Base-by-base conservation (phyloP, 2,888 invertebrate species). In the Cristatella mucedo region DNA sequence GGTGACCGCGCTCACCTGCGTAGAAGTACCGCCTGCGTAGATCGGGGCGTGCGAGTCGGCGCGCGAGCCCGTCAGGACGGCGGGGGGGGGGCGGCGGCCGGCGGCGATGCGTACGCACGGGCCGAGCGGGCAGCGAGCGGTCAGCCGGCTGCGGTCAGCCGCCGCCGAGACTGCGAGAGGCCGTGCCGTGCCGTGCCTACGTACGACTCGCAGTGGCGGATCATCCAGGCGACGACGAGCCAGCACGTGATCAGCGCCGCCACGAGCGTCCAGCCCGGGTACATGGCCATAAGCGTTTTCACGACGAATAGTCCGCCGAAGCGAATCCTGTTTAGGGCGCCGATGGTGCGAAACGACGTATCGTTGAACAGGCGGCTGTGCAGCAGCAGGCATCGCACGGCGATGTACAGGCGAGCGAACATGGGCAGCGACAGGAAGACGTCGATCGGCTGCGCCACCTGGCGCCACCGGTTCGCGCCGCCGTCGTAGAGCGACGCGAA, bases 351-450 rank as follows among this genome's bases (percentile, higher is more conserved):
- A 49, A 93, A 95, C 2, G 93, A 93, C 58, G 97, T 95, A 71
- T 97, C 97, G 50, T 95, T 97, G 74, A 99, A 99, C 58, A 99
- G 76, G 75, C 95, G 91, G 71, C 89, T 91, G 74, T 97, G 97
- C 57, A 99, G 76, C 66, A 97, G 75, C 95, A 97, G 95, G 59
- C 95, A 95, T 61, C 97, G 80, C 73, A 93, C 93, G 71, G 99
- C 91, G 70, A 97, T 78, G 74, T 97, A 97, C 61, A 97, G 80
- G 65, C 97, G 78, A 70, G 95, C 80, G 76, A 97, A 97, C 97
- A 99, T 97, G 61, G 93, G 93, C 70, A 99, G 74, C 57, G 95
- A 93, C 57, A 97, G 76, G 54, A 91, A 81, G 59, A 95, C 87
- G 69, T 97, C 97, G 16, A 65, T 49, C 18, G 63, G 59, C 31